Percentiles rank a stretch among this genome's conserved stretches.
Conservation (phyloP, 2,888 invertebrate genomes). For the Drosophila merina region DNA sequence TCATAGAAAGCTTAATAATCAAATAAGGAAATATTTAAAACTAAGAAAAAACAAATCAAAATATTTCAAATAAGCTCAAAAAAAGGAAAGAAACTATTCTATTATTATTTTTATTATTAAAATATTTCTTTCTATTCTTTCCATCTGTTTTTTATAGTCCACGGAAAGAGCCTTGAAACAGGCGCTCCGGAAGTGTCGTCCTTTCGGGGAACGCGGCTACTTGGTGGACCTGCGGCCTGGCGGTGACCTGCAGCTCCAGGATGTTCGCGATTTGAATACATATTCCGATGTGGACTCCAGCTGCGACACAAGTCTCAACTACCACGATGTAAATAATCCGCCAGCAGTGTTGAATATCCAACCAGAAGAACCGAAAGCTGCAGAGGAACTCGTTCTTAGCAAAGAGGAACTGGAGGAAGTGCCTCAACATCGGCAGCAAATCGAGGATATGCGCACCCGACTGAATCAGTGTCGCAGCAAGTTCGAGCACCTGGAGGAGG, state of each 20-base stretch:
- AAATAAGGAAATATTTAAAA: no score
- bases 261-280: conserved; percentile 83
- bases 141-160: background rate
- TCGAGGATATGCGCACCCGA: conserved; percentile 82
- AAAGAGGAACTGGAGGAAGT: conserved; percentile 4
- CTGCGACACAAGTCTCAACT: conserved; percentile 84
- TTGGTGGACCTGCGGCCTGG: conserved; percentile 82
- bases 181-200: conserved; percentile 77
- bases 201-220: conserved; percentile 83
- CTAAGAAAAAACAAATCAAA: no score
- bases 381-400: background rate
- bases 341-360: background rate
- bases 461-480: conserved; percentile 82
- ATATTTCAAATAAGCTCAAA: no score
- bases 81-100: no score
- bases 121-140: no score
- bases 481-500: conserved; percentile 82
- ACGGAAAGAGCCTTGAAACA: conserved; percentile 78
- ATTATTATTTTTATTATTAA: no score
- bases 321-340: conserved; percentile 79
- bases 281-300: conserved; percentile 84
- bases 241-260: conserved; percentile 80
- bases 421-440: conserved; percentile 59
- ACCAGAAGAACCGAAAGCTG: conserved; percentile 2
- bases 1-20: no score